Conservation (phyloP, 2,888 invertebrate species). For the Brachyptera risi region DNA sequence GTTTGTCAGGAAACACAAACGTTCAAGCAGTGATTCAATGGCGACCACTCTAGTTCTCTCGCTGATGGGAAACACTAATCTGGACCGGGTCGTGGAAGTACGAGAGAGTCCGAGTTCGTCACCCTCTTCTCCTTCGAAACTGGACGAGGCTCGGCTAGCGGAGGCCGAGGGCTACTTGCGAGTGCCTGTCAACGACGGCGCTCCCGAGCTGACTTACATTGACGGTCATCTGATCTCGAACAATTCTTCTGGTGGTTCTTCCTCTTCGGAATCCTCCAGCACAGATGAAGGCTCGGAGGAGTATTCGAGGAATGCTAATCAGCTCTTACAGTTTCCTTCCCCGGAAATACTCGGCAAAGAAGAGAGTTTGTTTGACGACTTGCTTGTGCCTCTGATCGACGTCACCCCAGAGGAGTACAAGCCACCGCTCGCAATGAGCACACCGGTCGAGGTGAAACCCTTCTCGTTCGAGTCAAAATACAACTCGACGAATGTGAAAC, state of each 20-base stretch:
- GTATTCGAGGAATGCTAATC: neutral
- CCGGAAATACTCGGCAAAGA: no score
- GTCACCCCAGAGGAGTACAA: no score
- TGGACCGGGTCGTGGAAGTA: constrained; percentile 34
- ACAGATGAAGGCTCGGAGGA: constrained; percentile 47
- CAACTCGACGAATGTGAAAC: no score
- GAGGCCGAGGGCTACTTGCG: constrained; percentile 14
- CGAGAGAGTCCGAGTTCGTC: constrained; percentile 39
- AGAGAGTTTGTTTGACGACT: no score
- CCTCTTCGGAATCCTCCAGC: constrained; percentile 36
- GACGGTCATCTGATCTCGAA: constrained; percentile 37
- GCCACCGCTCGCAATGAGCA: no score
- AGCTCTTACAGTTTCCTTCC: neutral
- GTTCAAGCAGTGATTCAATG: constrained; percentile 52
- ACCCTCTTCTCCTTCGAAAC: constrained; percentile 27
- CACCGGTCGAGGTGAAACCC: no score
- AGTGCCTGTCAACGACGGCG: constrained; percentile 29
- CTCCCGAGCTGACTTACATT: constrained; percentile 31
- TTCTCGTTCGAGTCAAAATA: no score
- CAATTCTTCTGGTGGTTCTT: constrained; percentile 27
- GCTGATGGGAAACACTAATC: constrained; percentile 41
- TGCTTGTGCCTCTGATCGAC: no score
- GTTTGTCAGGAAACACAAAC: constrained; percentile 24
- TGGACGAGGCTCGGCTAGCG: neutral
- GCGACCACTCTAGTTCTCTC: constrained; percentile 63